phyloP scores from a whole-genome alignment of 2,888 invertebrate genomes.

The Tenthredo distinguenda region DNA sequence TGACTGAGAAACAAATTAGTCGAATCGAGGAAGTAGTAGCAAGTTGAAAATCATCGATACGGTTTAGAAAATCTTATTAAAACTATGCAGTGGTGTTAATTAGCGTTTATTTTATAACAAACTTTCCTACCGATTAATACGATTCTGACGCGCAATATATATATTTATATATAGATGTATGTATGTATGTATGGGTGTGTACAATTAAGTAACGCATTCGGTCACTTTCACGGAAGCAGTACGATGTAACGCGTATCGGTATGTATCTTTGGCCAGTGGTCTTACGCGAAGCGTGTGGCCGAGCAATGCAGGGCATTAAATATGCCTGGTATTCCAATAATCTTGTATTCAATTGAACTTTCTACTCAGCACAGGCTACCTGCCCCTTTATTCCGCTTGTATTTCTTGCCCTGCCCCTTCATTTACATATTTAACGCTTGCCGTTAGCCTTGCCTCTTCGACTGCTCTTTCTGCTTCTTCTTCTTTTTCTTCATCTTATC shows the following conservation, averaged over 20 bases:
- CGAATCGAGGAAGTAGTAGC: neutral
- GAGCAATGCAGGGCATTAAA: conserved; percentile 52
- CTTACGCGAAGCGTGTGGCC: conserved; percentile 12
- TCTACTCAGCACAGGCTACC: conserved; percentile 62
- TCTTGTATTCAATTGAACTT: conserved; percentile 68
- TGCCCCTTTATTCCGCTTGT: conserved; percentile 41
- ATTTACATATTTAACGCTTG: conserved; percentile 40
- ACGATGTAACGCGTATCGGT: conserved; percentile 27
- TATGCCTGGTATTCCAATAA: conserved; percentile 70
- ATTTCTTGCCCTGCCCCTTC: conserved; percentile 40
- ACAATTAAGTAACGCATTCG: conserved; percentile 39
- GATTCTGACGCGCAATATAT: neutral
- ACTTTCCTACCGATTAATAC: conserved; percentile 45
- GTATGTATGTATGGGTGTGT: neutral
- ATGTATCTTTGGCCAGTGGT: conserved; percentile 53
- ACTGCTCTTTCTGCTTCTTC: neutral
- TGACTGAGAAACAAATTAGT: neutral
- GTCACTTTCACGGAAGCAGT: conserved; percentile 49
- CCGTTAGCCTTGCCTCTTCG: conserved; percentile 24
- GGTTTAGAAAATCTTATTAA: neutral
- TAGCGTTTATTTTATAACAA: conserved; percentile 20
- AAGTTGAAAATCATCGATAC: neutral
- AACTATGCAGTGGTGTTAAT: neutral
- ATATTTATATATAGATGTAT: neutral
- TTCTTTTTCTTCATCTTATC: neutral